Conservation (phyloP, 2,888 invertebrate species). For the Orthosia cruda region DNA sequence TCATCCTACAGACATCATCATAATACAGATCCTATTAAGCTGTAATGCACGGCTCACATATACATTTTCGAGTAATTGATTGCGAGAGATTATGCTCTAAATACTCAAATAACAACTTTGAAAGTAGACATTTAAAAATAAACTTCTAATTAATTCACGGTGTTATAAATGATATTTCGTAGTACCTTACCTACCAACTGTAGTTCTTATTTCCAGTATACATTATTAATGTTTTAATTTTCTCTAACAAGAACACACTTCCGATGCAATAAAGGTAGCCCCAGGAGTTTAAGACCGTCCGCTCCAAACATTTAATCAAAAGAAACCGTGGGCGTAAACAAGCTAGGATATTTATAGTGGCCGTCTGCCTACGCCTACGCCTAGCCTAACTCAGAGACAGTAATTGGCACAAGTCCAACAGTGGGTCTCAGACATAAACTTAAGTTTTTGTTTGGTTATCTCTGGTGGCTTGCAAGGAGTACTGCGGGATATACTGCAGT, state of each 20-base stretch:
- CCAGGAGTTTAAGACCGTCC: constrained; percentile 17
- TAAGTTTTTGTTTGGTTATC: constrained; percentile 53
- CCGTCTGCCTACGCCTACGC: constrained; percentile 39
- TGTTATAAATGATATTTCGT: background rate
- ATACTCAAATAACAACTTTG: too few species aligned
- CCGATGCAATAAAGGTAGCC: constrained; percentile 29
- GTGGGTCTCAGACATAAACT: constrained; percentile 41
- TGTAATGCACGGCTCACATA: too few species aligned
- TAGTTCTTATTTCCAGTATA: background rate
- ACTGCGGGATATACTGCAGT: constrained; percentile 20
- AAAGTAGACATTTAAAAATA: background rate
- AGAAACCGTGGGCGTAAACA: constrained; percentile 36
- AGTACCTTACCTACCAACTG: background rate
- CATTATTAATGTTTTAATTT: constrained; percentile 38
- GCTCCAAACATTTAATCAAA: constrained; percentile 46
- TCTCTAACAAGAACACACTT: constrained; percentile 21
- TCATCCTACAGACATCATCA: too few species aligned
- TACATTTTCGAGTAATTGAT: too few species aligned
- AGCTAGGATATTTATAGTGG: constrained; percentile 49
- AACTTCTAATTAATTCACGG: background rate
- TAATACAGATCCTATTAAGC: too few species aligned
- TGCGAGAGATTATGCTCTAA: too few species aligned
- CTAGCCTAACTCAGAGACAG: constrained; percentile 31
- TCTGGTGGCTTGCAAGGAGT: constrained; percentile 5
- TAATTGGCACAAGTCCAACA: constrained; percentile 63